Evolutionary conservation across 2,113 vertebrate genomes (phyloP), one percentile per base, ranked within the genome.

Genomic region (Tragelaphus buxtoni): DNA sequence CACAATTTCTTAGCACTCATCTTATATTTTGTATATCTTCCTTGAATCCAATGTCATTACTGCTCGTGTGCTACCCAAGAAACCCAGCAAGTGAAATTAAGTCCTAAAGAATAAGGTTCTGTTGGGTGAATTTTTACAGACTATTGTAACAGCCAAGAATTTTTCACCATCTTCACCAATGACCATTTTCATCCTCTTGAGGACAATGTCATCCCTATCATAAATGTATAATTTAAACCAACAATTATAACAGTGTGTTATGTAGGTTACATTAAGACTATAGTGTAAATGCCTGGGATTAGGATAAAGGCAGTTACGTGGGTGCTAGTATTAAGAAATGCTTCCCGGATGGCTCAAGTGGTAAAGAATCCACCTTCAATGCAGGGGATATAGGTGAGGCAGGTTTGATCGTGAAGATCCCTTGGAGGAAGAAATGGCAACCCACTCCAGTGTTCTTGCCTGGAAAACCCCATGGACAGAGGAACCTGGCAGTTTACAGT

Each of bases 161-260:
- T 77, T 94, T 49, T 77, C 14, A 35, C n/a, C n/a, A 42, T 17
- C n/a, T 16, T 28, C 12, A 55, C 11, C 22, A 90, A 60, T 11
- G n/a, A 26, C 16, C 32, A 61, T 20, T 83, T 79, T 45, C 53
- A 24, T 61, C 12, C 3, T 93, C 51, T 77, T 72, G 51, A 82
- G 58, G 35, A 22, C 55, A 47, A 61, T 55, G 61, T 39, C 87
- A 92, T 53, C 20, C 32, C 61, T 94, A 22, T 72, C 28, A 58
- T 72, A 58, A 90, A 83, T 83, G 16, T n/a, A 32, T 18, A 81
- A 17, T 39, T 94, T 45, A 87, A 65, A 93, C 45, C 30, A 81
- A 82, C 93, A 55, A 45, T 69, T 77, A 0, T 24, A 69, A 24
- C 9, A 53, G 14, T n/a, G 4, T 32, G 13, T 55, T 53, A 45